Evolutionary conservation across 2,113 vertebrate genomes (phyloP).

Genomic region (Nycticebus coucang): DNA sequence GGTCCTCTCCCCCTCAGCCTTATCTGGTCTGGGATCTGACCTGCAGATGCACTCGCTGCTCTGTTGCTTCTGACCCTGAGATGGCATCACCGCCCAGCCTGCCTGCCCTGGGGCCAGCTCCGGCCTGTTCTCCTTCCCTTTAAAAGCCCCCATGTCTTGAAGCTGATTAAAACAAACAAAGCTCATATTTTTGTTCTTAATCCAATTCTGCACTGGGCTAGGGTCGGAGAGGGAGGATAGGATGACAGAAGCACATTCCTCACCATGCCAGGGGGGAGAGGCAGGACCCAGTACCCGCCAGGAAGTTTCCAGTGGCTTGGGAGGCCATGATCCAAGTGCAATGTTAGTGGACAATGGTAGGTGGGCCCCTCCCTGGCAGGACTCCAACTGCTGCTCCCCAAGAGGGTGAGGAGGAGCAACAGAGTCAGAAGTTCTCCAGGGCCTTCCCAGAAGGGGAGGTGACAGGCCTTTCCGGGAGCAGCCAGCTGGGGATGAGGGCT

Average conservation of each 20-base stretch:
- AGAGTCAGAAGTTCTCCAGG: not conserved
- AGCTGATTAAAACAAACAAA: conserved; percentile 95
- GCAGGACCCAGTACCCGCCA: not conserved
- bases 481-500: not conserved
- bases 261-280: conserved; percentile 79
- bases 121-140: conserved; percentile 83
- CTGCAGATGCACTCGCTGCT: conserved; percentile 66
- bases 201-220: conserved; percentile 90
- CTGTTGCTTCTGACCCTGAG: conserved; percentile 71
- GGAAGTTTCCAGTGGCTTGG: not conserved
- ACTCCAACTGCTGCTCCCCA: not conserved
- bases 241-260: conserved; percentile 86
- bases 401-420: not conserved
- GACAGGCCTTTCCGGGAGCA: not conserved
- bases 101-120: conserved; percentile 78
- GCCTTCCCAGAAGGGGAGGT: conserved; percentile 4
- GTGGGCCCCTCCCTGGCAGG: not conserved
- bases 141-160: conserved; percentile 91
- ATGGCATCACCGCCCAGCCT: conserved; percentile 58
- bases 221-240: conserved; percentile 88
- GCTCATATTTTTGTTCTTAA: conserved; percentile 94
- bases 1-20: conserved; percentile 35
- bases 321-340: not conserved
- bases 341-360: not conserved
- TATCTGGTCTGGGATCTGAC: conserved; percentile 79